These are phyloP conservation scores for Sphenodon punctatus DNA, from an alignment of 2,797 vertebrate species.

Conservation along the genomic window DNA sequence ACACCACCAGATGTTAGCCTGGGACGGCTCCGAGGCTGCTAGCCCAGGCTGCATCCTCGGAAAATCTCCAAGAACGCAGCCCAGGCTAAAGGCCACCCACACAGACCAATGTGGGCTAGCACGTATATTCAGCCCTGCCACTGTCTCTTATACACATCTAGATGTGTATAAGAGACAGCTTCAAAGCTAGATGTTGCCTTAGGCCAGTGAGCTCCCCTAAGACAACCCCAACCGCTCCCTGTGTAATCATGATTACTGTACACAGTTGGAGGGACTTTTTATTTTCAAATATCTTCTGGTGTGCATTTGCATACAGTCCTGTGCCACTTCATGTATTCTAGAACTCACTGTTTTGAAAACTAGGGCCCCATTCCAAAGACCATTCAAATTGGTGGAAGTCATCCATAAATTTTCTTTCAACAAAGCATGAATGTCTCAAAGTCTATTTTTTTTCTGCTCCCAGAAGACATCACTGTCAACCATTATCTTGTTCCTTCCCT, in stretches of 20 bases:
- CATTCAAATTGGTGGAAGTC: not conserved
- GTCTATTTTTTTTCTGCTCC: conserved; percentile 44
- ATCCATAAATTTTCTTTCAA: not conserved
- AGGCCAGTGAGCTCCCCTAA: not conserved
- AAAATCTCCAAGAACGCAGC: too few relatives aligned
- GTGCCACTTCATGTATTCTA: not conserved
- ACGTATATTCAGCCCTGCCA: too few relatives aligned
- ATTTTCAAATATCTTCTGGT: not conserved
- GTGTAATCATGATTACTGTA: not conserved
- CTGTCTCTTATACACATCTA: too few relatives aligned
- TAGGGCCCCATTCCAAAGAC: accelerated
- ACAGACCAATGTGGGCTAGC: too few relatives aligned
- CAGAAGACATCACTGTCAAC: conserved; percentile 12
- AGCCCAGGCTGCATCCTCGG: too few relatives aligned
- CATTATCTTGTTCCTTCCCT: not conserved
- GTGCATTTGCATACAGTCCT: accelerated
- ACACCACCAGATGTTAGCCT: too few relatives aligned
- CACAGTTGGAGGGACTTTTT: not conserved
- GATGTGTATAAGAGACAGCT: too few relatives aligned
- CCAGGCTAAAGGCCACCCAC: too few relatives aligned
- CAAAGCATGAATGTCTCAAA: conserved; percentile 49
- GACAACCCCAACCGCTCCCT: not conserved
- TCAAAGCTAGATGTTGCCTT: not conserved
- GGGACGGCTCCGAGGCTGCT: too few relatives aligned
- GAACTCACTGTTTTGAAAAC: not conserved